Conservation (phyloP, 2,888 invertebrate species). For the Aphelenchoides bicaudatus region DNA sequence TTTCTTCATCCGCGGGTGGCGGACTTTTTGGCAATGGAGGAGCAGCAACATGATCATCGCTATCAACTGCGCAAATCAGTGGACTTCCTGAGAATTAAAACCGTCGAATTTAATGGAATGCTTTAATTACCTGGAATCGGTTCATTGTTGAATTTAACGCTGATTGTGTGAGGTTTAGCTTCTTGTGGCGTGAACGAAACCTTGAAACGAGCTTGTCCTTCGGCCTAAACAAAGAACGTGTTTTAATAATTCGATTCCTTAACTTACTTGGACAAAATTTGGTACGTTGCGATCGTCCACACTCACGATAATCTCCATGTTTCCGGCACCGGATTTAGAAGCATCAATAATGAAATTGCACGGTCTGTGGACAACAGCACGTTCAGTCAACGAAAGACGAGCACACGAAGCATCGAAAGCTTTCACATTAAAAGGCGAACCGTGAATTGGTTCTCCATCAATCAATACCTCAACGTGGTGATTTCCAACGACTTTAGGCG, state of each 20-base stretch:
- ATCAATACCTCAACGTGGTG: slow-evolving; percentile 35
- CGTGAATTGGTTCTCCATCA: slow-evolving; percentile 46
- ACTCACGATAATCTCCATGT: slow-evolving; percentile 92
- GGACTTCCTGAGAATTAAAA: slow-evolving; percentile 27
- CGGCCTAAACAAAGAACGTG: slow-evolving; percentile 63
- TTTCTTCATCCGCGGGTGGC: slow-evolving; percentile 27
- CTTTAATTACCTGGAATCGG: slow-evolving; percentile 49
- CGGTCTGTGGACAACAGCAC: slow-evolving; percentile 75
- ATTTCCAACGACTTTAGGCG: slow-evolving; percentile 72
- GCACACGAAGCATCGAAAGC: slow-evolving; percentile 82
- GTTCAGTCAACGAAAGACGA: slow-evolving; percentile 86
- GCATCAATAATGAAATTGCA: slow-evolving; percentile 81
- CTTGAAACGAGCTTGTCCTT: slow-evolving; percentile 88
- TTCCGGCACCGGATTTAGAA: slow-evolving; percentile 84
- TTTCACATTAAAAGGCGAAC: slow-evolving; percentile 62
- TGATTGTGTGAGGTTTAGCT: slow-evolving; percentile 82
- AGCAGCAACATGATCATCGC: slow-evolving; percentile 1
- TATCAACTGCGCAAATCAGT: slow-evolving; percentile 28
- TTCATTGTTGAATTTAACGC: slow-evolving; percentile 74
- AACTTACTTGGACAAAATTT: slow-evolving; percentile 73
- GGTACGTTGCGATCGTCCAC: slow-evolving; percentile 93
- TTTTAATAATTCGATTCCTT: neutral
- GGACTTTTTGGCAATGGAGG: slow-evolving; percentile 16
- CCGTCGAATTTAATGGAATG: neutral
- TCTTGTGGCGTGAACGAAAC: slow-evolving; percentile 94